These are phyloP conservation scores for Ginglymostoma cirratum DNA, from an alignment of 2,113 vertebrate species.

Conservation along the genomic window DNA sequence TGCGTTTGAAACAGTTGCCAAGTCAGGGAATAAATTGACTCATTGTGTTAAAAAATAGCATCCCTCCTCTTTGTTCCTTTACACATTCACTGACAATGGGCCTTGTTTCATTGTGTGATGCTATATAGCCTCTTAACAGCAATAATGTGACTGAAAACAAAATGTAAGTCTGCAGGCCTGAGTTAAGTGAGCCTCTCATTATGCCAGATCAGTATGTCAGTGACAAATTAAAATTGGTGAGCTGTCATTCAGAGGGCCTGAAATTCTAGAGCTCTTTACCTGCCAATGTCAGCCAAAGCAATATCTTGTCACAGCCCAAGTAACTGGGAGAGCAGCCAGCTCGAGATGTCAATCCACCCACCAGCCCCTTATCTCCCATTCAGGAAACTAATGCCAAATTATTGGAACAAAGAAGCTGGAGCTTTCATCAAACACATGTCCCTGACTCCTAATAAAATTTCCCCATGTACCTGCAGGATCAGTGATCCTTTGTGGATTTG, in stretches of 20 bases:
- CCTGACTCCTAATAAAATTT: constrained; percentile 37
- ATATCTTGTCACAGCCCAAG: constrained; percentile 39
- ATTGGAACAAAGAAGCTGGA: constrained; percentile 39
- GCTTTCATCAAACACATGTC: background rate
- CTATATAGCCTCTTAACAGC: background rate
- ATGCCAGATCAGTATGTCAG: constrained; percentile 38
- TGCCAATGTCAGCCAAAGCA: constrained; percentile 39
- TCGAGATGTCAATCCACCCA: background rate
- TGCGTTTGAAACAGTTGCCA: background rate
- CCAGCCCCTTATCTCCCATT: constrained; percentile 33
- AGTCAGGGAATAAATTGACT: background rate
- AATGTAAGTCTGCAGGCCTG: constrained; percentile 52
- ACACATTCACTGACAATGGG: constrained; percentile 41
- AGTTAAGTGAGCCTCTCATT: constrained; percentile 39
- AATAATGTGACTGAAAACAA: constrained; percentile 44
- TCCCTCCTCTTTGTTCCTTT: constrained; percentile 56
- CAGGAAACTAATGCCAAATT: constrained; percentile 44
- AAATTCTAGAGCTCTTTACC: constrained; percentile 39
- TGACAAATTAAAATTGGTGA: constrained; percentile 14
- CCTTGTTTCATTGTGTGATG: constrained; percentile 44
- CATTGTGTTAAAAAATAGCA: constrained; percentile 51
- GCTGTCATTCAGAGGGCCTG: constrained; percentile 33
- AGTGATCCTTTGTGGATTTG: background rate
- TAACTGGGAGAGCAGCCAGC: constrained; percentile 38
- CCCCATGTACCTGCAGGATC: fast-evolving